Evolutionary conservation across 2,888 invertebrate genomes (phyloP), one percentile per base, ranked within the genome.

Genomic region (Balanococcus diminutus): DNA sequence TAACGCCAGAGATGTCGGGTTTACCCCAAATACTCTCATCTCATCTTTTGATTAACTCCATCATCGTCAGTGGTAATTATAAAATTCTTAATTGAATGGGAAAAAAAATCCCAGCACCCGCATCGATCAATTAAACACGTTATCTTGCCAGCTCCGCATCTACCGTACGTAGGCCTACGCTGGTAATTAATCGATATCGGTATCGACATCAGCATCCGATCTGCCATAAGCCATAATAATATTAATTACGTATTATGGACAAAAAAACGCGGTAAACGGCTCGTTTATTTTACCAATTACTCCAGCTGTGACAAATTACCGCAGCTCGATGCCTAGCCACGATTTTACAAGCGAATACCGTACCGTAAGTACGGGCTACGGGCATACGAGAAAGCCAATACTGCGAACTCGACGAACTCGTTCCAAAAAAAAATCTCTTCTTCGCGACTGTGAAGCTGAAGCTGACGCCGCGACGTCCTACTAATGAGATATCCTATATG

Each of bases 231-330:
- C n/a, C n/a, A n/a, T n/a, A n/a, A n/a, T n/a, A 19, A 79, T 79
- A 75, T 75, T 75, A 79, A 79, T 79, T 79, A 79, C 19, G 19
- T n/a, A n/a, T n/a, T n/a, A n/a, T 32, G 36, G 75, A 79, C 22
- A 36, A 36, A 67, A 36, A 36, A 36, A 19, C 36, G 36, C 75
- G 75, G 75, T 79, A 79, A 79, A 79, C 75, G 75, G 75, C 75
- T 79, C 75, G 75, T 36, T 79, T 79, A 79, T 79, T 79, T 32
- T 79, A 79, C 75, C 75, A 79, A 79, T 79, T 79, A 79, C 75
- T 79, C 75, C 31, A 32, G 75, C 75, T 79, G 75, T 36, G 75
- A 79, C 75, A 79, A 79, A 79, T 79, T 79, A 67, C 67, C n/a
- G 22, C 56, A 79, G 75, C 75, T 14, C 36, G 31, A 3, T 14